phyloP scores from a whole-genome alignment of 2,888 invertebrate genomes.

The Lasioglossum vierecki region DNA sequence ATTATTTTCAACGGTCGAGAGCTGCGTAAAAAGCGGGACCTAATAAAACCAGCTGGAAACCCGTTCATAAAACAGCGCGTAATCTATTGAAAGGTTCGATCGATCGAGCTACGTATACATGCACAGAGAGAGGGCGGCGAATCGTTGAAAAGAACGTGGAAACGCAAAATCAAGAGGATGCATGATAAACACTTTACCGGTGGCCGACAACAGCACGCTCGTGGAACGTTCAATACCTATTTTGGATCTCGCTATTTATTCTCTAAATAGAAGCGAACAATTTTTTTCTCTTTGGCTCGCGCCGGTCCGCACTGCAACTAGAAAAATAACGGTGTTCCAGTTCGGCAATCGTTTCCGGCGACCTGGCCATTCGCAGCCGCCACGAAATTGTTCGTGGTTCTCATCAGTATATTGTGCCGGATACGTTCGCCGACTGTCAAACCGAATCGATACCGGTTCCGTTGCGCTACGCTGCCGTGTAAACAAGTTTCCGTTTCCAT shows the following conservation, averaged over 20 bases:
- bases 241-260: neutral
- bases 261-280: neutral
- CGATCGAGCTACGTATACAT: neutral
- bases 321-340: constrained; percentile 40
- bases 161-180: constrained; percentile 7
- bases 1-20: neutral
- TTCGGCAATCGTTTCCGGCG: constrained; percentile 30
- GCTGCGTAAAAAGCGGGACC: neutral
- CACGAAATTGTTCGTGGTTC: neutral
- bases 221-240: neutral
- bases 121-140: neutral
- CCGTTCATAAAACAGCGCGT: neutral
- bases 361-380: neutral
- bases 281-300: neutral
- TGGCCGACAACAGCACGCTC: neutral
- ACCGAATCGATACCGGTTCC: constrained; percentile 58
- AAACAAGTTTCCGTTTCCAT: constrained; percentile 54
- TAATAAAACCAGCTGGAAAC: neutral
- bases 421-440: constrained; percentile 14
- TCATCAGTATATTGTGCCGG: constrained; percentile 12
- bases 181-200: constrained; percentile 5
- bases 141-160: constrained; percentile 1
- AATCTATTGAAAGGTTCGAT: constrained; percentile 10
- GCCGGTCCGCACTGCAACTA: neutral
- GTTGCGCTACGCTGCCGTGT: constrained; percentile 28